Base-by-base conservation (phyloP, 2,113 vertebrate species). In the Formicarius rufipectus region DNA sequence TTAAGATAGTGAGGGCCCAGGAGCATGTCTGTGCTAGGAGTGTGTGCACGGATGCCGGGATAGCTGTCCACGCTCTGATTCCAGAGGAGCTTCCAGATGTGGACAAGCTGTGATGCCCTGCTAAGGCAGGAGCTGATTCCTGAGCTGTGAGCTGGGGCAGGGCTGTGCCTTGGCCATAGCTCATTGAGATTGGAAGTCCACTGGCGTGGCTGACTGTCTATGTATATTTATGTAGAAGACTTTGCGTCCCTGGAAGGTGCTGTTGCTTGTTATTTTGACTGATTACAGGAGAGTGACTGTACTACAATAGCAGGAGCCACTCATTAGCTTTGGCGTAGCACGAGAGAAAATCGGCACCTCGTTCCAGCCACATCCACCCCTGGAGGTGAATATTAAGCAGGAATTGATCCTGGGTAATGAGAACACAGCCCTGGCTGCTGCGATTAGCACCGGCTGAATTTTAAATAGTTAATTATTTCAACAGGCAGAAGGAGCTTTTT, bases 351-450 rank as follows among this genome's bases (percentile, higher is more conserved):
- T 96, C 96, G 87, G 96, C 96, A 94, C 91, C 95, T 97, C 87
- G 96, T 98, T 98, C 96, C 47, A 64, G 93, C 97, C 95, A 84
- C 97, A 98, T 98, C 97, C 76, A 39, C 96, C 97, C 97, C 97
- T 94, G 94, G 98, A 97, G 98, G 98, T 97, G 97, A 98, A 98
- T 98, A 98, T 98, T 98, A 98, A 98, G 91, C 95, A 98, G 96
- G 96, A 98, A 98, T 98, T 98, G 98, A 98, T 98, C 97, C 97
- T 62, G 72, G 93, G 91, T 98, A 98, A 98, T 98, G 98, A 98
- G 98, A 98, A 98, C 95, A 95, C 90, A 97, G 98, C 90, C 96
- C 49, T 4, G 39, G 44, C 95, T 63, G 93, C 97, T 96, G 96
- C 91, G 77, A 97, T 98, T 98, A 98, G 97, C 81, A 59, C 92